Conservation (phyloP, 2,113 vertebrate genomes). For the Vimba vimba region DNA sequence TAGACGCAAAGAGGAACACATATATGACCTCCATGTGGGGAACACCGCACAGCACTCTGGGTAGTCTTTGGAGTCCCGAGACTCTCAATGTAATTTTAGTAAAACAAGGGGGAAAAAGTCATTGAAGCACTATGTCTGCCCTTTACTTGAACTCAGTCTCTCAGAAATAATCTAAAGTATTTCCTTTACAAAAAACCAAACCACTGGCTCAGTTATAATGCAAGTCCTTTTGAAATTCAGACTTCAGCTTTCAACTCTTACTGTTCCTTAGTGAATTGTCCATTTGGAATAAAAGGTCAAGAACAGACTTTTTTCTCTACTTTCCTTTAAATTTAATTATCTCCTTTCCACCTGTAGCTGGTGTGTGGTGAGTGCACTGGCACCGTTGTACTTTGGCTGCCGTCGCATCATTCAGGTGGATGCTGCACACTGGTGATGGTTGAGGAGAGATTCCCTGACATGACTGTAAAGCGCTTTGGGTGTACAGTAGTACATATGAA, state of each 20-base stretch:
- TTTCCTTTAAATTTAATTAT: neutral
- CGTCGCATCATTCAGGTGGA: too few relatives aligned
- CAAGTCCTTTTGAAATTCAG: neutral
- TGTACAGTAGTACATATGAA: too few relatives aligned
- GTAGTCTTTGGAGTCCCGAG: neutral
- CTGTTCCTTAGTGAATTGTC: constrained; percentile 10
- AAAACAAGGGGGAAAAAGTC: neutral
- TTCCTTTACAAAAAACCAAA: constrained; percentile 31
- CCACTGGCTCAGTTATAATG: neutral
- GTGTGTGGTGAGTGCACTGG: too few relatives aligned
- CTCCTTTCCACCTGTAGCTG: too few relatives aligned
- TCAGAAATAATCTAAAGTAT: constrained; percentile 15
- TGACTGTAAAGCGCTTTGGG: too few relatives aligned
- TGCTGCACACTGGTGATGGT: too few relatives aligned
- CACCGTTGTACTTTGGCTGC: too few relatives aligned
- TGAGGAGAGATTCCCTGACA: too few relatives aligned
- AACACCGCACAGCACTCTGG: neutral
- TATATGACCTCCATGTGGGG: constrained; percentile 12
- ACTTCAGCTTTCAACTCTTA: neutral
- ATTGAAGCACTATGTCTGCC: neutral
- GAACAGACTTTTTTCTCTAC: neutral
- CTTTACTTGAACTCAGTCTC: constrained; percentile 31
- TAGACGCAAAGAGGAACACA: constrained; percentile 15
- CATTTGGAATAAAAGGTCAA: constrained; percentile 4
- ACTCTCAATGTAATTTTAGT: constrained; percentile 30